Evolutionary conservation across 2,888 invertebrate genomes (phyloP).

Genomic region (Scaptomyza parva): DNA sequence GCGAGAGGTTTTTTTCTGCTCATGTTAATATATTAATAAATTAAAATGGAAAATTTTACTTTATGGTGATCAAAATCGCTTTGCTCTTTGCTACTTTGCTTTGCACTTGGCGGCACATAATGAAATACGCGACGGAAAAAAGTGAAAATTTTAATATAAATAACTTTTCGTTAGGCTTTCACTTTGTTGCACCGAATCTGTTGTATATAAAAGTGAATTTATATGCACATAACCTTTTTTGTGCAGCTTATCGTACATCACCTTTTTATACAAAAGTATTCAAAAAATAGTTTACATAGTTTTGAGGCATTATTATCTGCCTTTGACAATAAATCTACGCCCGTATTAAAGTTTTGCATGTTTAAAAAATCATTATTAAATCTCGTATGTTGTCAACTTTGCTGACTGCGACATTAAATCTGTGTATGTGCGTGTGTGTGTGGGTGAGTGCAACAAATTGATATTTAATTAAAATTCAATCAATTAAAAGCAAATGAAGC

Average conservation of each 20-base stretch:
- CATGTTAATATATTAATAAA: slow-evolving; percentile 68
- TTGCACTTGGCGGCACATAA: slow-evolving; percentile 16
- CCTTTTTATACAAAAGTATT: slow-evolving; percentile 46
- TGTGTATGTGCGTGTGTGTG: slow-evolving; percentile 4
- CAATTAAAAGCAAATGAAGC: slow-evolving; percentile 46
- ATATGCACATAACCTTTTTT: neutral
- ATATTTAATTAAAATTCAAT: slow-evolving; percentile 67
- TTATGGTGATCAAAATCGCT: slow-evolving; percentile 45
- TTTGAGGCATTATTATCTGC: slow-evolving; percentile 18
- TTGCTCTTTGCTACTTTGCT: slow-evolving; percentile 30
- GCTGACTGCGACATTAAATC: slow-evolving; percentile 22
- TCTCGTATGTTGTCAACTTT: slow-evolving; percentile 39
- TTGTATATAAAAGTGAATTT: neutral
- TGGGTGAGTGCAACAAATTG: slow-evolving; percentile 38
- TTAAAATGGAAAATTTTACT: slow-evolving; percentile 66
- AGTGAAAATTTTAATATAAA: slow-evolving; percentile 72
- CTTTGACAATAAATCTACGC: slow-evolving; percentile 26
- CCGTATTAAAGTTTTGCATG: slow-evolving; percentile 25
- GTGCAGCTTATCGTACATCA: slow-evolving; percentile 25
- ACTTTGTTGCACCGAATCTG: slow-evolving; percentile 31
- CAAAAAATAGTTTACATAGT: slow-evolving; percentile 46
- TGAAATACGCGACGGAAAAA: slow-evolving; percentile 57
- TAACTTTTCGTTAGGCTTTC: slow-evolving; percentile 54
- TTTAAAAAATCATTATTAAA: slow-evolving; percentile 53
- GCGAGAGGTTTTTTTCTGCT: slow-evolving; percentile 44